Evolutionary conservation across 2,888 invertebrate genomes (phyloP).

Genomic region (Aphidoletes aphidimyza): DNA sequence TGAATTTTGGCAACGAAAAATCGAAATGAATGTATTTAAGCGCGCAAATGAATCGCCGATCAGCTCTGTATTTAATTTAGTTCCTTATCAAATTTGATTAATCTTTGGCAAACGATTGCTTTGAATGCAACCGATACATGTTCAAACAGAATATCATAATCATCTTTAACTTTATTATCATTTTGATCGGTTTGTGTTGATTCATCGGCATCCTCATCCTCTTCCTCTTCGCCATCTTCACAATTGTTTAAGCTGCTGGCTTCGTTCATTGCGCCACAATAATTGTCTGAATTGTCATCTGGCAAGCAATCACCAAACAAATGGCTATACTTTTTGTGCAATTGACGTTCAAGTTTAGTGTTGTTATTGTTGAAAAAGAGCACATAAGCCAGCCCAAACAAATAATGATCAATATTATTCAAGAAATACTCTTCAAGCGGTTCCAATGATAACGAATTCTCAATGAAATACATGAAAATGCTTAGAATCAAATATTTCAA

Average conservation of each 20-base stretch:
- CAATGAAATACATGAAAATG: slow-evolving; percentile 64
- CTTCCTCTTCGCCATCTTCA: not conserved
- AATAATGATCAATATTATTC: slow-evolving; percentile 65
- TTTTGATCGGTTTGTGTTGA: slow-evolving; percentile 56
- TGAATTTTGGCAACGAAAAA: too few species aligned
- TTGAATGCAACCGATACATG: slow-evolving; percentile 66
- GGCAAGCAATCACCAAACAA: slow-evolving; percentile 52
- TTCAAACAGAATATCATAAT: slow-evolving; percentile 66
- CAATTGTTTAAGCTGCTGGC: not conserved
- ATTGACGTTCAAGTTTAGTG: slow-evolving; percentile 56
- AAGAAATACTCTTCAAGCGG: slow-evolving; percentile 66
- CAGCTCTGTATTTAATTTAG: too few species aligned
- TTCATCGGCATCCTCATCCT: not conserved
- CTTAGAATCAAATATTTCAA: slow-evolving; percentile 66
- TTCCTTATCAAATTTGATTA: slow-evolving; percentile 55
- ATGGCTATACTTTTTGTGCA: slow-evolving; percentile 56
- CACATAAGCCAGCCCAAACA: slow-evolving; percentile 65
- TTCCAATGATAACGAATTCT: slow-evolving; percentile 63
- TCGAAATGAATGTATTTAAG: too few species aligned
- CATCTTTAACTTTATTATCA: slow-evolving; percentile 60
- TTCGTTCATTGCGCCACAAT: not conserved
- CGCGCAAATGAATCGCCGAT: too few species aligned
- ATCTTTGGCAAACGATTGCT: slow-evolving; percentile 65
- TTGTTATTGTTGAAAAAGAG: slow-evolving; percentile 62
- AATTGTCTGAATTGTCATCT: not conserved